phyloP scores from a whole-genome alignment of 2,797 vertebrate species.

The Heterohyrax brucei region DNA sequence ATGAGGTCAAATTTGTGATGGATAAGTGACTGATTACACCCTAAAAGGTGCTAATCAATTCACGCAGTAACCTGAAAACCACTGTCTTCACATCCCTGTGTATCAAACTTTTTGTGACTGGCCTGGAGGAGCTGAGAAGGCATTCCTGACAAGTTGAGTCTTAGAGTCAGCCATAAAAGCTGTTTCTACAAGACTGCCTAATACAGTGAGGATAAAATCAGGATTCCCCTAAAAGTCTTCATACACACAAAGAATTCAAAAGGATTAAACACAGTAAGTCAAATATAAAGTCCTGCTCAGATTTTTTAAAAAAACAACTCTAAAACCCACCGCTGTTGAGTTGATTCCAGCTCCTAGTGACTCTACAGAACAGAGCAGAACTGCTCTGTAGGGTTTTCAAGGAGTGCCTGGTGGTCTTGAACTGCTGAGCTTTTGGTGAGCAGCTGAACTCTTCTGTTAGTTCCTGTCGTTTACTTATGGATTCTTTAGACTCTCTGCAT shows the following conservation, averaged over 20 bases:
- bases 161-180: background rate
- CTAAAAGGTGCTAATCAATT: background rate
- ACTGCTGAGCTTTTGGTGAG: too few relatives aligned
- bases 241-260: background rate
- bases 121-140: background rate
- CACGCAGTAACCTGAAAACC: background rate
- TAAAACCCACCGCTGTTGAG: too few relatives aligned
- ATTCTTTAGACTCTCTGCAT: too few relatives aligned
- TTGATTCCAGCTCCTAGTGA: too few relatives aligned
- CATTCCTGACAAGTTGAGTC: constrained; percentile 2
- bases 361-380: too few relatives aligned
- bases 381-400: too few relatives aligned
- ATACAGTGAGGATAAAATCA: background rate
- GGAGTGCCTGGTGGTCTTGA: too few relatives aligned
- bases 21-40: background rate
- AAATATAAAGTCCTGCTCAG: background rate
- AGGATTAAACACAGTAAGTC: background rate
- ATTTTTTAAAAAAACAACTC: background rate
- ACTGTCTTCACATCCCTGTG: background rate
- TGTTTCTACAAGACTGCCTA: background rate
- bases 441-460: too few relatives aligned
- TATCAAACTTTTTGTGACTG: constrained; percentile 14
- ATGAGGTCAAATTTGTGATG: constrained; percentile 16
- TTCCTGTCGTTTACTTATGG: too few relatives aligned
- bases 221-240: background rate